Percentiles rank a stretch among this genome's conserved stretches.
phyloP scores from a whole-genome alignment of 2,113 vertebrate genomes.

The Melospiza melodia region DNA sequence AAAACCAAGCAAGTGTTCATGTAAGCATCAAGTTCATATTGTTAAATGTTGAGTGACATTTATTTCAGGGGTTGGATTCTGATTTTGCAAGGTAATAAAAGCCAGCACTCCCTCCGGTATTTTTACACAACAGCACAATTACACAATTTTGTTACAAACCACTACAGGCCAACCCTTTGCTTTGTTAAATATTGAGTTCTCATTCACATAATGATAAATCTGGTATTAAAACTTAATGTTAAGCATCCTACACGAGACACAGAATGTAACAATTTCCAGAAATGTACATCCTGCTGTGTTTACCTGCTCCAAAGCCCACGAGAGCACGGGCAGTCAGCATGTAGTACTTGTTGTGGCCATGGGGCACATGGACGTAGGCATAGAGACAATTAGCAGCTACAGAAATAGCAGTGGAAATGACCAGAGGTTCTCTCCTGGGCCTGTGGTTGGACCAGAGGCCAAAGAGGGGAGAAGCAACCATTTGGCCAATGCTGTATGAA shows the following conservation, averaged over 20 bases:
- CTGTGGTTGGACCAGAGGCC: constrained; percentile 94
- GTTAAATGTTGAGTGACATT: background rate
- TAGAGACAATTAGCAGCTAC: constrained; percentile 91
- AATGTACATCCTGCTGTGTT: background rate
- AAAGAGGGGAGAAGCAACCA: constrained; percentile 92
- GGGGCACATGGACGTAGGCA: constrained; percentile 84
- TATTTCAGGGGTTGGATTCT: background rate
- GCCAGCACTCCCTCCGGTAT: background rate
- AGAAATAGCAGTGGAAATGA: constrained; percentile 87
- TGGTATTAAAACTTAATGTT: background rate
- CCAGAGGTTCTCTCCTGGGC: constrained; percentile 87
- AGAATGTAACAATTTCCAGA: background rate
- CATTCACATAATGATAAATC: background rate
- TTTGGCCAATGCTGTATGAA: constrained; percentile 92
- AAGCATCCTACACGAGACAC: background rate
- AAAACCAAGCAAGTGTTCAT: background rate
- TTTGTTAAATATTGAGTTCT: background rate
- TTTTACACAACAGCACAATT: background rate
- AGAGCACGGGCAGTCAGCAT: constrained; percentile 87
- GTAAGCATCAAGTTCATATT: background rate
- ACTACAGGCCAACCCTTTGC: rapidly evolving
- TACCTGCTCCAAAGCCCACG: constrained; percentile 96
- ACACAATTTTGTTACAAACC: background rate
- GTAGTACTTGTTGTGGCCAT: constrained; percentile 88
- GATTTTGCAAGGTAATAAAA: background rate